phyloP scores from a whole-genome alignment of 2,888 invertebrate genomes.

The Augiades crinisus region DNA sequence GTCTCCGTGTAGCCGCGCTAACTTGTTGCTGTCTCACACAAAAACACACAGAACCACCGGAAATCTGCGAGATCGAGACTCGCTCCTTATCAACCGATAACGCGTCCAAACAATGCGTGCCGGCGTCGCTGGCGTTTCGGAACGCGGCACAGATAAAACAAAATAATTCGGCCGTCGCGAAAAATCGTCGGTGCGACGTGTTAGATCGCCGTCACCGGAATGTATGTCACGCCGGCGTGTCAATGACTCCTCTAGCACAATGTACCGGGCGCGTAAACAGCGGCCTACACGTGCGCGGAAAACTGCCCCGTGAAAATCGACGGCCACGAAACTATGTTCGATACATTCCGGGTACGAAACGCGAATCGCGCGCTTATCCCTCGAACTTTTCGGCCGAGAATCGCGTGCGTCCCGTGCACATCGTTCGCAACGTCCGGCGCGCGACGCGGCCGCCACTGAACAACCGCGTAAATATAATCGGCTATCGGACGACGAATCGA shows the following conservation, averaged over 20 bases:
- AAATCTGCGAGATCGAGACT: slow-evolving; percentile 35
- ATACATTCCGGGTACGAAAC: neutral
- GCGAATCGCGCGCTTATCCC: slow-evolving; percentile 12
- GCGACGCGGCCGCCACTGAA: slow-evolving; percentile 37
- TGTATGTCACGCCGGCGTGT: slow-evolving; percentile 78
- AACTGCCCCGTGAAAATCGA: slow-evolving; percentile 41
- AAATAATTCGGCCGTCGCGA: slow-evolving; percentile 42
- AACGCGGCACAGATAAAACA: slow-evolving; percentile 43
- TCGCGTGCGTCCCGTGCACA: slow-evolving; percentile 21
- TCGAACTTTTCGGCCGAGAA: slow-evolving; percentile 19
- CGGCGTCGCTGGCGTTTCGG: neutral
- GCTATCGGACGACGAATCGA: slow-evolving; percentile 30
- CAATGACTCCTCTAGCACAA: slow-evolving; percentile 61
- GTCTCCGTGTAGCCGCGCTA: slow-evolving; percentile 27
- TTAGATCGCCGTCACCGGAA: slow-evolving; percentile 67
- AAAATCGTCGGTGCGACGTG: slow-evolving; percentile 52
- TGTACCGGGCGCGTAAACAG: slow-evolving; percentile 58
- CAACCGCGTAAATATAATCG: slow-evolving; percentile 35
- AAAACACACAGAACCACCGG: slow-evolving; percentile 33
- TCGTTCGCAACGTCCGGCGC: slow-evolving; percentile 28
- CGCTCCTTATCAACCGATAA: slow-evolving; percentile 26
- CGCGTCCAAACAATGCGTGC: slow-evolving; percentile 24
- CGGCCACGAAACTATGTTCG: slow-evolving; percentile 8
- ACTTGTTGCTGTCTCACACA: slow-evolving; percentile 34
- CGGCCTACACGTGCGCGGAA: slow-evolving; percentile 63